phyloP scores from a whole-genome alignment of 2,113 vertebrate genomes.

The Pleuronectes platessa region DNA sequence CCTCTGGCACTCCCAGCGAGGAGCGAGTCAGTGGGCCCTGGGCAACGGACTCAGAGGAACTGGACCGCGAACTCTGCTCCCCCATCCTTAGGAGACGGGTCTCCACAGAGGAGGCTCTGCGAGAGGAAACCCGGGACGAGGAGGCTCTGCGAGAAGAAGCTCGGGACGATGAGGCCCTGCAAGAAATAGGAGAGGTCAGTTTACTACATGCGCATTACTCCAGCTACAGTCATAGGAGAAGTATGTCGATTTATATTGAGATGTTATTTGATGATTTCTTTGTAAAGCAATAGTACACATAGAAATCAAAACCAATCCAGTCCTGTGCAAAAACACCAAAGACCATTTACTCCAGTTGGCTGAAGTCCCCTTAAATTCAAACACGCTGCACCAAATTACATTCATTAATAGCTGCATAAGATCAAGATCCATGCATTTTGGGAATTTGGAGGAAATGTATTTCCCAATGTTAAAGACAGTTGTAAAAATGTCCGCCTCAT shows the following conservation, averaged over 20 bases:
- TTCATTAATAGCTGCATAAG: no score
- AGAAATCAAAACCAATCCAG: not conserved
- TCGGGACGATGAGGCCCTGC: conserved; percentile 11
- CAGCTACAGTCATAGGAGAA: not conserved
- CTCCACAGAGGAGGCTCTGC: conserved; percentile 46
- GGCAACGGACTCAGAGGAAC: conserved; percentile 56
- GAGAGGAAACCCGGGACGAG: conserved; percentile 15
- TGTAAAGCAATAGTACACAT: not conserved
- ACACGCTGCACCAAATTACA: no score
- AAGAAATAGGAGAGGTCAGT: conserved; percentile 64
- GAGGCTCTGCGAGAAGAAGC: conserved; percentile 44
- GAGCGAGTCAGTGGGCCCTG: conserved; percentile 58
- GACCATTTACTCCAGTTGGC: no score
- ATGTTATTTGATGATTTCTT: not conserved
- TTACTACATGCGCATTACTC: not conserved
- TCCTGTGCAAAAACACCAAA: no score
- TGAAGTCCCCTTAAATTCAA: no score
- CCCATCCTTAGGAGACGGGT: conserved; percentile 40
- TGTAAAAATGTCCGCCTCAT: no score
- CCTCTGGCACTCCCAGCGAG: conserved; percentile 52
- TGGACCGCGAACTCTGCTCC: conserved; percentile 33
- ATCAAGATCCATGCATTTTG: no score
- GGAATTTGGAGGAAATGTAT: no score
- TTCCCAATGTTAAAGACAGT: no score
- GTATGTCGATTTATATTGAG: not conserved